Evolutionary conservation across 2,888 invertebrate genomes (phyloP).

Genomic region (Troglohyphantes excavatus): DNA sequence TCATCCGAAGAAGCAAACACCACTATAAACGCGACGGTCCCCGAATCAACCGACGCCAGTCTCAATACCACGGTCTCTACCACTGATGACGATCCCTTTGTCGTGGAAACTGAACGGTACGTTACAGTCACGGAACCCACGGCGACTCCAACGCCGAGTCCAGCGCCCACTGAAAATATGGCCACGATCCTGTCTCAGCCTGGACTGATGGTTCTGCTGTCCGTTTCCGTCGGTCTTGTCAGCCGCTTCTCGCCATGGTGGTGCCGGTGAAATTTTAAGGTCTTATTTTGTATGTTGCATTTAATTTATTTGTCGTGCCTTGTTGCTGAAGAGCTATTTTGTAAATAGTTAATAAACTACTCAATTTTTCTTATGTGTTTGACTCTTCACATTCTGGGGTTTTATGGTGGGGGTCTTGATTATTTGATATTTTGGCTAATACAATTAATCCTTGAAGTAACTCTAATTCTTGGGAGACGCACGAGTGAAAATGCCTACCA

Average conservation of each 20-base stretch:
- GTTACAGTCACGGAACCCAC: not conserved
- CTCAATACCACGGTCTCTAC: not conserved
- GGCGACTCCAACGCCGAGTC: not conserved
- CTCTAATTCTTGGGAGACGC: too few species aligned
- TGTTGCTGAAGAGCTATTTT: conserved; percentile 5
- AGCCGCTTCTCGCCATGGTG: not conserved
- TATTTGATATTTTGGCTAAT: too few species aligned
- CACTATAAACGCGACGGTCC: not conserved
- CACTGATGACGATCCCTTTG: not conserved
- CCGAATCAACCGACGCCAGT: not conserved
- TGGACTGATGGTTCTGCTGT: not conserved
- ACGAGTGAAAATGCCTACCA: too few species aligned
- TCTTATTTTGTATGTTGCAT: not conserved
- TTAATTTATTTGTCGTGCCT: conserved; percentile 9
- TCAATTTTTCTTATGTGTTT: too few species aligned
- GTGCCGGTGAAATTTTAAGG: not conserved
- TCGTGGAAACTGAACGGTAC: not conserved
- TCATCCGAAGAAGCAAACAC: not conserved
- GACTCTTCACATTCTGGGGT: too few species aligned
- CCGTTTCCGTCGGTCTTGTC: not conserved
- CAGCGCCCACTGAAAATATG: not conserved
- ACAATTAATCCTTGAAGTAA: too few species aligned
- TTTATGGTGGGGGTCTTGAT: too few species aligned
- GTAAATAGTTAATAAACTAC: conserved; percentile 5
- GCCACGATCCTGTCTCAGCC: not conserved